Percentiles rank a stretch among this genome's conserved stretches.
Conservation (phyloP, 2,797 vertebrate genomes). For the Rhadinocentrus ornatus region DNA sequence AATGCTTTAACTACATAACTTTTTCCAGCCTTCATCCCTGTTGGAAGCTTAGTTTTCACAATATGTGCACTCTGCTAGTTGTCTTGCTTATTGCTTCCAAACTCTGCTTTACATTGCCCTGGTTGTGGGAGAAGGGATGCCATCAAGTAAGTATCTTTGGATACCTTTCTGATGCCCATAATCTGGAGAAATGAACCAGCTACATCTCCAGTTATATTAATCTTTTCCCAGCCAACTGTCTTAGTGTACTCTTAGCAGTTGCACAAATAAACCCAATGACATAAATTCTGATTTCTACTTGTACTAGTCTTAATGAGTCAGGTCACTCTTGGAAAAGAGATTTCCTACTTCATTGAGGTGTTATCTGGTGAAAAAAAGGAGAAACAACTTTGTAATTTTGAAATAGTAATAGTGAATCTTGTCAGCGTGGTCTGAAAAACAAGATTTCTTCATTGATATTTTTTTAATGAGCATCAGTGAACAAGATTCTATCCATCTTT, state of each 20-base stretch:
- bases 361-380: not conserved
- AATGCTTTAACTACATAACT: constrained; percentile 1
- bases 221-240: not conserved
- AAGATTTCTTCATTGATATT: not conserved
- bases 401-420: not conserved
- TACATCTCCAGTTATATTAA: not conserved
- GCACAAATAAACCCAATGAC: not conserved
- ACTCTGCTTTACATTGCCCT: not conserved
- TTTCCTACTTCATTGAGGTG: not conserved
- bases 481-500: not conserved
- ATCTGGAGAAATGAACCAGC: not conserved
- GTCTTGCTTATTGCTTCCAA: not conserved
- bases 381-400: not conserved
- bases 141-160: not conserved
- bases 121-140: not conserved
- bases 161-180: not conserved
- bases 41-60: not conserved
- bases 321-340: not conserved
- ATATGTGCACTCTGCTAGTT: not conserved
- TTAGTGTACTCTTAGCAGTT: not conserved
- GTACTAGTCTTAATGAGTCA: not conserved
- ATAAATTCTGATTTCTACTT: not conserved
- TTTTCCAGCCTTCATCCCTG: not conserved
- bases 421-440: not conserved
- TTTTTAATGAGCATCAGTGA: not conserved